A percentile compares a stretch with the other conserved stretches of the same genome.
Conservation (phyloP, 2,113 vertebrate species). For the Macrotis lagotis region DNA sequence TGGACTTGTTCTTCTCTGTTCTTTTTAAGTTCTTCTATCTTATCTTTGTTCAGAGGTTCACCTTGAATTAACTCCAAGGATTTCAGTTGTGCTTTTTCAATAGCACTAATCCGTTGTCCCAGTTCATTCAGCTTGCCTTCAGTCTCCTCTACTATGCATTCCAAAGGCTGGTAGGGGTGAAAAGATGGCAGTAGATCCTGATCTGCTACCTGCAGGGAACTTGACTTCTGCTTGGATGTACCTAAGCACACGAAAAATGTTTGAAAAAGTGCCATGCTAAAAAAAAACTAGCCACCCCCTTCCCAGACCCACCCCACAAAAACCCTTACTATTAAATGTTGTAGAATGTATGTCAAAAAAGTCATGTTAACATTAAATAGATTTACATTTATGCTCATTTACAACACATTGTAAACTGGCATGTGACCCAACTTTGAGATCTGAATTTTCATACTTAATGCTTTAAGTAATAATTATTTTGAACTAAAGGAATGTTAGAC, state of each 20-base stretch:
- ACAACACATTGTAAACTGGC: slow-evolving; percentile 25
- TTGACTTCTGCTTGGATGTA: slow-evolving; percentile 95
- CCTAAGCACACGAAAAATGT: slow-evolving; percentile 90
- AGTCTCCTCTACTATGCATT: slow-evolving; percentile 99
- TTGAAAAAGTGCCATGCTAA: slow-evolving; percentile 90
- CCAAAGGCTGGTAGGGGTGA: slow-evolving; percentile 98
- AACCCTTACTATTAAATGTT: slow-evolving; percentile 56
- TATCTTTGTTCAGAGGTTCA: slow-evolving; percentile 99
- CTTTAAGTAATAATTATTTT: background rate
- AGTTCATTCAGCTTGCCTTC: slow-evolving; percentile 99
- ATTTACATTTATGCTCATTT: slow-evolving; percentile 35
- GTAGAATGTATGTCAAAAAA: slow-evolving; percentile 55
- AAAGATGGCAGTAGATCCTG: slow-evolving; percentile 95
- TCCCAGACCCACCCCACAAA: slow-evolving; percentile 47
- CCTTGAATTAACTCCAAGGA: slow-evolving; percentile 99
- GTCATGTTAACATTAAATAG: slow-evolving; percentile 37
- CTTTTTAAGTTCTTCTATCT: slow-evolving; percentile 99
- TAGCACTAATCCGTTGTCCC: slow-evolving; percentile 99
- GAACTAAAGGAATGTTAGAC: slow-evolving; percentile 23
- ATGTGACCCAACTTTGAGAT: slow-evolving; percentile 29
- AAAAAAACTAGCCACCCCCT: slow-evolving; percentile 61
- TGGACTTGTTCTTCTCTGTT: slow-evolving; percentile 99
- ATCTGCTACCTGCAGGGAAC: slow-evolving; percentile 94
- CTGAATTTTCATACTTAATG: slow-evolving; percentile 10
- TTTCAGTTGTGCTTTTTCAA: slow-evolving; percentile 99